phyloP scores from a whole-genome alignment of 2,113 vertebrate genomes.

The Passerina amoena region DNA sequence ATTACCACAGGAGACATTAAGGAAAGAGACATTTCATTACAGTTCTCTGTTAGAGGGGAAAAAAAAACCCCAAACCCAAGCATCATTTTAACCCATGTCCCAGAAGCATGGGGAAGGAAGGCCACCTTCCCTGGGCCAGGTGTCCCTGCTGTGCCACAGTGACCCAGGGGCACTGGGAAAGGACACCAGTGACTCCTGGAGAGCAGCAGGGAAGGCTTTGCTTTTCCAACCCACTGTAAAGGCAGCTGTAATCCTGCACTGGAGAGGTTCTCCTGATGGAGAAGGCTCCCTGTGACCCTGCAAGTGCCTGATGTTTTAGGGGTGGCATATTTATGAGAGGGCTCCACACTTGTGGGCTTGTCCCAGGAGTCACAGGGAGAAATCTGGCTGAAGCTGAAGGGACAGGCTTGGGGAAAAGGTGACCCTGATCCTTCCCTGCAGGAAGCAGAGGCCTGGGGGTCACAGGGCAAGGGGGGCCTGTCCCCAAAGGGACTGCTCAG shows the following conservation, averaged over 20 bases:
- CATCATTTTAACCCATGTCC: neutral
- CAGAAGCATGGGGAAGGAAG: neutral
- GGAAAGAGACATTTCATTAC: slow-evolving; percentile 35
- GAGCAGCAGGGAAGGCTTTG: neutral
- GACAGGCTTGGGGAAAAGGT: neutral
- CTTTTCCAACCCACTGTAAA: neutral
- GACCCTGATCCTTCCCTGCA: neutral
- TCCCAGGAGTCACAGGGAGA: neutral
- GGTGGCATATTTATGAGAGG: fast-evolving
- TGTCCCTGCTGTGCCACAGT: neutral
- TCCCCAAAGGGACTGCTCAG: neutral
- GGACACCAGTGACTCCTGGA: neutral
- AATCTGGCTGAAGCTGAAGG: neutral
- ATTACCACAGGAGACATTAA: slow-evolving; percentile 33
- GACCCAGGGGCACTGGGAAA: fast-evolving
- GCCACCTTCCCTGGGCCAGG: neutral
- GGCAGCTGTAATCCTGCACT: neutral
- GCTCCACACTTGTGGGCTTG: neutral
- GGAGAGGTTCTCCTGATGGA: neutral
- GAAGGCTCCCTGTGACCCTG: fast-evolving
- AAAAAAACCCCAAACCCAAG: neutral
- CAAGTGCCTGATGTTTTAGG: neutral
- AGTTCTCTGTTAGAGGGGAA: neutral
- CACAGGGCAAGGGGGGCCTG: fast-evolving
- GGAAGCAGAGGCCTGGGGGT: neutral